These are phyloP conservation scores for Ophioninae sp. DNA, from an alignment of 2,888 invertebrate species.

Conservation along the genomic window DNA sequence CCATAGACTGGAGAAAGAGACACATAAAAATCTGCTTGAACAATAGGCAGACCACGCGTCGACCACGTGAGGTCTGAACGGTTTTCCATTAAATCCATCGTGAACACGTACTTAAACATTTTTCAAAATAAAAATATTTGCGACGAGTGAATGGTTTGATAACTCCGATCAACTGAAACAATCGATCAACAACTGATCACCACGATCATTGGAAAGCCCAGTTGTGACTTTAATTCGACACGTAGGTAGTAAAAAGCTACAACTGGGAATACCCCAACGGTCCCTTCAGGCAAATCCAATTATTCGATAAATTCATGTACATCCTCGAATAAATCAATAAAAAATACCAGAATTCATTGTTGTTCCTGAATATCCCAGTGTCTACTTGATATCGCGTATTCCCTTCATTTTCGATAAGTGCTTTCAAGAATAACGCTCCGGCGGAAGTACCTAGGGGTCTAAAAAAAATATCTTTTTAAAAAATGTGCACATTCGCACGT, in stretches of 20 bases:
- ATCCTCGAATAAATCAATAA: not conserved
- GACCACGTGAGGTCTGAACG: slow-evolving; percentile 31
- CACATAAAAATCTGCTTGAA: slow-evolving; percentile 40
- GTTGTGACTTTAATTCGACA: not conserved
- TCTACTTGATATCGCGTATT: not conserved
- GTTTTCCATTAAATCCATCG: not conserved
- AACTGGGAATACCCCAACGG: too few relatives aligned
- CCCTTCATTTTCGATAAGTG: slow-evolving; percentile 18
- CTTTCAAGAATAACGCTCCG: slow-evolving; percentile 40
- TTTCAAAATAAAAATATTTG: not conserved
- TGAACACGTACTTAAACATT: not conserved
- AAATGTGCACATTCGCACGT: not conserved
- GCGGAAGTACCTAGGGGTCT: slow-evolving; percentile 26
- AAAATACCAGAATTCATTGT: not conserved
- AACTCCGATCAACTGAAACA: not conserved
- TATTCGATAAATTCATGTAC: not conserved
- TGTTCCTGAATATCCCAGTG: not conserved
- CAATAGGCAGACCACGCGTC: not conserved
- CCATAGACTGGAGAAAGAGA: slow-evolving; percentile 47
- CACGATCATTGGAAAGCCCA: not conserved
- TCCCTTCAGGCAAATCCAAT: not conserved
- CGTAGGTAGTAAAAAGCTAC: not conserved
- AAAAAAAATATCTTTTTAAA: slow-evolving; percentile 13
- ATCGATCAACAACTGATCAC: not conserved
- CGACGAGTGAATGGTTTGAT: not conserved